Evolutionary conservation across 2,888 invertebrate genomes (phyloP).

Genomic region (Temnothorax ravouxi): DNA sequence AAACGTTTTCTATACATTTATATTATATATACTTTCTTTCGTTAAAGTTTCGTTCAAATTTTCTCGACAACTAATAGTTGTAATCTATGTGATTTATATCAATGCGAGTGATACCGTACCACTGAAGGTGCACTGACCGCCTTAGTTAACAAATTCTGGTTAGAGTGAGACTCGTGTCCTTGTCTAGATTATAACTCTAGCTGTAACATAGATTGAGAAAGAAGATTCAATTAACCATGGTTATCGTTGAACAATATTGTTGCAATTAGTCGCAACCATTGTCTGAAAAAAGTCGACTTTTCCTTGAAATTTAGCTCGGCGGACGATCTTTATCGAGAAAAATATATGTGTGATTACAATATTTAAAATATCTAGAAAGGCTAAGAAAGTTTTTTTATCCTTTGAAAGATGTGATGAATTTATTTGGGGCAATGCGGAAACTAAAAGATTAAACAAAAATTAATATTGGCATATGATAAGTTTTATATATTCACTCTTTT

Average conservation of each 20-base stretch:
- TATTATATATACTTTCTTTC: not conserved
- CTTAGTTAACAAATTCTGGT: constrained; percentile 52
- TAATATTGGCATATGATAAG: not conserved
- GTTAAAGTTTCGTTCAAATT: not conserved
- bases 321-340: not conserved
- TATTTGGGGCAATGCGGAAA: not conserved
- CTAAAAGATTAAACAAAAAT: constrained; percentile 12
- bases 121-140: constrained; percentile 38
- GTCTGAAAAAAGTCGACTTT: constrained; percentile 5
- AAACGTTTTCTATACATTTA: not conserved
- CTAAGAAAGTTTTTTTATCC: not conserved
- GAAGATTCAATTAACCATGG: constrained; percentile 39
- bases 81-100: constrained; percentile 30
- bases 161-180: constrained; percentile 47
- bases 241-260: not conserved
- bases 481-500: not conserved
- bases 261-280: constrained; percentile 13
- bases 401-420: not conserved
- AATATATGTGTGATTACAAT: not conserved
- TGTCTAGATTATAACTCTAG: constrained; percentile 53
- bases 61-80: constrained; percentile 26
- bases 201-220: constrained; percentile 52
- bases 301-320: not conserved
- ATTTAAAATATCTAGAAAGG: not conserved
- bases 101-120: constrained; percentile 40